phyloP scores from a whole-genome alignment of 2,888 invertebrate species.

The Willowsia nigromaculata region DNA sequence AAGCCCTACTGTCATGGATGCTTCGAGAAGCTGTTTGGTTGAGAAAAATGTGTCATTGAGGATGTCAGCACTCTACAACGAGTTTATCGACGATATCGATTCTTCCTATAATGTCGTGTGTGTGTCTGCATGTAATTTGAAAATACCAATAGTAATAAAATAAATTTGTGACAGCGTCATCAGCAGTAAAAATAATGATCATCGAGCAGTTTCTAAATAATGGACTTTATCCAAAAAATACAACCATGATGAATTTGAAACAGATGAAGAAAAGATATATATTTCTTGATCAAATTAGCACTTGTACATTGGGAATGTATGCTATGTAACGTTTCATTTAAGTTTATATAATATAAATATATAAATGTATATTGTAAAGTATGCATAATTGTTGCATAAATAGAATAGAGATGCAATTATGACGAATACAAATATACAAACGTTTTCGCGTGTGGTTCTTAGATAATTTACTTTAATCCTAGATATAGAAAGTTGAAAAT shows the following conservation, averaged over 20 bases:
- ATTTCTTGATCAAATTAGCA: constrained; percentile 12
- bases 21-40: constrained; percentile 98
- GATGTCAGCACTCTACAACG: not conserved
- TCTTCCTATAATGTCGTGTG: not conserved
- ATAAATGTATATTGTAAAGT: not conserved
- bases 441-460: constrained; percentile 8
- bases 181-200: constrained; percentile 27
- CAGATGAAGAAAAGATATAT: constrained; percentile 34
- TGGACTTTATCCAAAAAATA: constrained; percentile 50
- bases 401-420: not conserved
- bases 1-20: constrained; percentile 99
- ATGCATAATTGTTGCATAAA: not conserved
- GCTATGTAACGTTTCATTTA: not conserved
- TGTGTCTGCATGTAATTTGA: constrained; percentile 24
- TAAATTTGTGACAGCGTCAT: constrained; percentile 32
- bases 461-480: not conserved
- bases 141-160: constrained; percentile 33
- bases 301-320: not conserved
- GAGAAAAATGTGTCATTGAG: constrained; percentile 79
- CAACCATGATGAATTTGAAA: constrained; percentile 37
- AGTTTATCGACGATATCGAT: constrained; percentile 4
- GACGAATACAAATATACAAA: not conserved
- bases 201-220: constrained; percentile 31
- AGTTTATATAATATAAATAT: not conserved
- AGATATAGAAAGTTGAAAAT: not conserved